A percentile compares a stretch with the other conserved stretches of the same genome.
These are phyloP conservation scores for Tursiops truncatus DNA, from an alignment of 2,113 vertebrate genomes.

Conservation along the genomic window DNA sequence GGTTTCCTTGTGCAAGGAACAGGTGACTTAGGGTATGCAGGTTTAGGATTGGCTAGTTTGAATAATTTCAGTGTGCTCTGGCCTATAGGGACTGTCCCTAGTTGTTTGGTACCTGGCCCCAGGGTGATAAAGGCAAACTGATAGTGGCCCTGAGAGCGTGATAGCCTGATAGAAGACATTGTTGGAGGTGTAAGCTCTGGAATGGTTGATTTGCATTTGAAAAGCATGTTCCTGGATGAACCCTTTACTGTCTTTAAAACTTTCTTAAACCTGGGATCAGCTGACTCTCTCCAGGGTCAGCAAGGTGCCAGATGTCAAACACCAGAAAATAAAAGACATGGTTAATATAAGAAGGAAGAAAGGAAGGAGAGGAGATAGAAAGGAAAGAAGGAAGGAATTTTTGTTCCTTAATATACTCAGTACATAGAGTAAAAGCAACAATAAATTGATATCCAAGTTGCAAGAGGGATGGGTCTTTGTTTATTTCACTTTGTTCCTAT, in stretches of 20 bases:
- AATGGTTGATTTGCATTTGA: not conserved
- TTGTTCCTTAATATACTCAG: not conserved
- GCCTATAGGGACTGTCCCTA: not conserved
- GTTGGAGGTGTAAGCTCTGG: not conserved
- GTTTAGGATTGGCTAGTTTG: not conserved
- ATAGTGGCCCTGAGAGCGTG: not conserved
- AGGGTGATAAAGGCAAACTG: not conserved
- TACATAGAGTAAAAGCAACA: not conserved
- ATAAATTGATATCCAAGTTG: not conserved
- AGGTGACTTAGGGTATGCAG: not conserved
- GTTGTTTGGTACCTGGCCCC: not conserved
- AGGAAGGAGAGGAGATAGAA: rapidly evolving
- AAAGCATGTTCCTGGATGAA: not conserved
- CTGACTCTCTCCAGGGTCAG: not conserved
- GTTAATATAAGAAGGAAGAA: not conserved
- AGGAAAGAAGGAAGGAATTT: not conserved
- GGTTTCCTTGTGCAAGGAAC: not conserved
- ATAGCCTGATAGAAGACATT: not conserved
- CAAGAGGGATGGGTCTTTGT: not conserved
- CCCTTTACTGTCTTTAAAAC: not conserved
- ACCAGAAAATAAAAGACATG: not conserved
- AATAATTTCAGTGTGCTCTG: not conserved
- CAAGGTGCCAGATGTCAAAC: not conserved
- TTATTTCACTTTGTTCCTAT: not conserved
- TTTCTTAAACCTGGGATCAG: not conserved